Conservation (phyloP, 1,140 invertebrate species). For the Globodera rostochiensis region DNA sequence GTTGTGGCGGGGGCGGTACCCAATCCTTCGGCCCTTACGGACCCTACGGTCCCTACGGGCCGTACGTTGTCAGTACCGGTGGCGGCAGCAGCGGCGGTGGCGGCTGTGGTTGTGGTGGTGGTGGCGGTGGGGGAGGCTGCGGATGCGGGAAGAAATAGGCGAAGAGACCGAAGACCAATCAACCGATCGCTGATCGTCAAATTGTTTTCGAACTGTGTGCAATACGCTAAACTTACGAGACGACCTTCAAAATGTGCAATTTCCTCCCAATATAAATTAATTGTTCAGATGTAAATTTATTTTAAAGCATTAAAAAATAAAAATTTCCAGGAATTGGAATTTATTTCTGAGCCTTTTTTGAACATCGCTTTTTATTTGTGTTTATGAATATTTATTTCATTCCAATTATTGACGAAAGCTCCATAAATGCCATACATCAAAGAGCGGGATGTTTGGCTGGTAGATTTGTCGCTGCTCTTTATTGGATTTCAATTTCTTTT, state of each 20-base stretch:
- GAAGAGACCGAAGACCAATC: background rate
- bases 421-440: background rate
- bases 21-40: background rate
- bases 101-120: background rate
- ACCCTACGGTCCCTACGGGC: conserved; percentile 13
- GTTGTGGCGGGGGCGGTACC: background rate
- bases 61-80: background rate
- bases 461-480: background rate
- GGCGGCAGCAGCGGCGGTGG: conserved; percentile 1
- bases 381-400: background rate
- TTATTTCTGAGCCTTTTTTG: no score
- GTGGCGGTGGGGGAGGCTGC: conserved; percentile 3
- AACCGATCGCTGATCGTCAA: background rate
- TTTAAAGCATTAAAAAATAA: no score
- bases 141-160: conserved; percentile 7
- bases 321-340: no score
- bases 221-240: no score
- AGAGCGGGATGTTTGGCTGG: no score
- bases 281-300: background rate
- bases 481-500: background rate
- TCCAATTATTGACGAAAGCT: background rate
- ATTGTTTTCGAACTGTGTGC: background rate
- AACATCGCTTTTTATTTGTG: no score
- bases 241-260: background rate
- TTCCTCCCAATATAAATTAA: background rate